Evolutionary conservation across 2,888 invertebrate genomes (phyloP).

Genomic region (Sycophila texana): DNA sequence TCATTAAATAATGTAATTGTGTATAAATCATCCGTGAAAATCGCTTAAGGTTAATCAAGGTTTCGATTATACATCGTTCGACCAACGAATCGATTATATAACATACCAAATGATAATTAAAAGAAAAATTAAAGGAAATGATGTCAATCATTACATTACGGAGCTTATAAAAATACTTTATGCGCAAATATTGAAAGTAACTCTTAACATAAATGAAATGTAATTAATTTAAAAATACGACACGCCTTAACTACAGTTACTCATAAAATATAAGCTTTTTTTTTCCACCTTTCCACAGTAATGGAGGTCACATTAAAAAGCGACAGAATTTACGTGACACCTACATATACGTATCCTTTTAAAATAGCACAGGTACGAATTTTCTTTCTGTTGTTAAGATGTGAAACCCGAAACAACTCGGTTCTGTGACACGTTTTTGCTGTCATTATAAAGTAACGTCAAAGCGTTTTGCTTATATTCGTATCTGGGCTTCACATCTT

Average conservation of each 20-base stretch:
- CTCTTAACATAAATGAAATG: too few relatives aligned
- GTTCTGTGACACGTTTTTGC: not conserved
- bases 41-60: constrained; percentile 45
- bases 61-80: constrained; percentile 2
- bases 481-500: constrained; percentile 20
- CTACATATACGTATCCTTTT: not conserved
- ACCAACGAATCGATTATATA: not conserved
- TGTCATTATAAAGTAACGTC: constrained; percentile 7
- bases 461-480: not conserved
- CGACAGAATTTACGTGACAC: constrained; percentile 41
- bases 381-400: constrained; percentile 16
- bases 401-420: not conserved
- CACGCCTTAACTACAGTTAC: not conserved
- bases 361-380: not conserved
- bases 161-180: too few relatives aligned
- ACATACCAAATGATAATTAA: not conserved
- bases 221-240: not conserved
- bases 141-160: not conserved
- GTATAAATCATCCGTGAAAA: constrained; percentile 8
- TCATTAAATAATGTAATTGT: not conserved
- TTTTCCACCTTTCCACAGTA: not conserved
- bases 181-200: too few relatives aligned
- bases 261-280: not conserved
- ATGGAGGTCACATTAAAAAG: constrained; percentile 31
- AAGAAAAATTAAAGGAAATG: not conserved